Evolutionary conservation across 2,888 invertebrate genomes (phyloP), one percentile per base, ranked within the genome.

Genomic region (Ariolimax columbianus): DNA sequence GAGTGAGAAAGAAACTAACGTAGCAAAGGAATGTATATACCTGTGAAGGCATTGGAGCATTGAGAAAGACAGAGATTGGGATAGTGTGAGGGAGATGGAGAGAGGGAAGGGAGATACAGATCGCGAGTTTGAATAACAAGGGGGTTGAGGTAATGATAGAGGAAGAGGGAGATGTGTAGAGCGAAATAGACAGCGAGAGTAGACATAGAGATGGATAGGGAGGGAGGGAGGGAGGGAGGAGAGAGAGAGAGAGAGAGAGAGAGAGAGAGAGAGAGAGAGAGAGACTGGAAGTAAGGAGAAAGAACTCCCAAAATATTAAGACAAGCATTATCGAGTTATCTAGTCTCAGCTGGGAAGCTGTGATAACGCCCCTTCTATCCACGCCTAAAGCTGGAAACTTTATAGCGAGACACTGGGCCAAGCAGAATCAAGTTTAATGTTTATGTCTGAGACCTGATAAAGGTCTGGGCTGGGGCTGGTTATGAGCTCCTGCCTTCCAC

Each of bases 191-290:
- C 9, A 47, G 47, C 6, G 47, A 47, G 47, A 47, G 47, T 9
- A 9, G 47, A 47, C 47, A 70, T 9, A 70, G 30, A 70, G 70
- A 70, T 3, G 30, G 70, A 70, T 23, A 70, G 70, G 30, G 70
- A 70, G 33, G 23, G n/a, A 70, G 19, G 30, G 33, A 33, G 33
- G 6, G n/a, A 33, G 70, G 30, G 70, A 73, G 11, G 36, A 38
- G 38, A 38, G 59, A 38, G 43, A 43, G 66, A 43, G 63, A 66
- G 63, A 66, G 66, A 66, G 38, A 79, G 63, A 79, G 63, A 63
- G 38, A 79, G 66, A 63, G 66, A 79, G 38, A 79, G 40, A 79
- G 30, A 79, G 79, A 66, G 63, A 79, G 79, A 79, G 63, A 79
- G 66, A 79, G 79, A 43, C 26, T 40, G n/a, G 4, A 26, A 30